A percentile compares a stretch with the other conserved stretches of the same genome.
Evolutionary conservation across 2,113 vertebrate species (phyloP).

Genomic region (Pica pica): DNA sequence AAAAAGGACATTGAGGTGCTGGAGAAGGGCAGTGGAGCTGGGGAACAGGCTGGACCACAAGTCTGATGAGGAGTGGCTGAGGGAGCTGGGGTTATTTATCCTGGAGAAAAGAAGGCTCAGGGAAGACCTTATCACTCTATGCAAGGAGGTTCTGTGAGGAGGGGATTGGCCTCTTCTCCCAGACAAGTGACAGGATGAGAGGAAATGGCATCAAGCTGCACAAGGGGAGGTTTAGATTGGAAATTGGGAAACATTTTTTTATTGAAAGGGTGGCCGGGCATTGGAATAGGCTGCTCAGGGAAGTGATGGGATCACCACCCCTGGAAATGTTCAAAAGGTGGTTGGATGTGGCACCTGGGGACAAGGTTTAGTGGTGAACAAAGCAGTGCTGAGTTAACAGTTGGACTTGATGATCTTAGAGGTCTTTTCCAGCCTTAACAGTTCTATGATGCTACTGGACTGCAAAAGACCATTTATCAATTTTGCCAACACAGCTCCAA

Average conservation of each 20-base stretch:
- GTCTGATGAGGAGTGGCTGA: background rate
- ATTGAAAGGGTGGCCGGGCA: rapidly evolving
- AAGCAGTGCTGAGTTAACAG: background rate
- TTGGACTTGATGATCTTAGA: background rate
- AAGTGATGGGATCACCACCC: background rate
- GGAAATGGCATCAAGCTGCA: background rate
- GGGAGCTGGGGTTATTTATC: background rate
- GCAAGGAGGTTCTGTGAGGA: background rate
- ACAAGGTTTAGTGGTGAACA: background rate
- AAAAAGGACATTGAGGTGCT: background rate
- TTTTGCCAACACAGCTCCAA: background rate
- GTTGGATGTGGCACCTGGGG: background rate
- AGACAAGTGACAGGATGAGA: background rate
- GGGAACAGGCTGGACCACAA: background rate
- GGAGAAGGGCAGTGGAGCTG: background rate
- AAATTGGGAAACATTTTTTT: background rate
- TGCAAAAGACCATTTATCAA: background rate
- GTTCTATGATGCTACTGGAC: background rate
- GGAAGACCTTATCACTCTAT: background rate
- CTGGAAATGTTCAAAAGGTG: background rate
- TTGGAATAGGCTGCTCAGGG: background rate
- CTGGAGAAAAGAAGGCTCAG: background rate
- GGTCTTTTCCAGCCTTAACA: background rate
- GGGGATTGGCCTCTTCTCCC: background rate
- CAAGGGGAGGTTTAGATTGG: background rate